Percentiles rank a stretch among this genome's conserved stretches.
phyloP scores from a whole-genome alignment of 2,113 vertebrate species.

The Syrrhaptes paradoxus region DNA sequence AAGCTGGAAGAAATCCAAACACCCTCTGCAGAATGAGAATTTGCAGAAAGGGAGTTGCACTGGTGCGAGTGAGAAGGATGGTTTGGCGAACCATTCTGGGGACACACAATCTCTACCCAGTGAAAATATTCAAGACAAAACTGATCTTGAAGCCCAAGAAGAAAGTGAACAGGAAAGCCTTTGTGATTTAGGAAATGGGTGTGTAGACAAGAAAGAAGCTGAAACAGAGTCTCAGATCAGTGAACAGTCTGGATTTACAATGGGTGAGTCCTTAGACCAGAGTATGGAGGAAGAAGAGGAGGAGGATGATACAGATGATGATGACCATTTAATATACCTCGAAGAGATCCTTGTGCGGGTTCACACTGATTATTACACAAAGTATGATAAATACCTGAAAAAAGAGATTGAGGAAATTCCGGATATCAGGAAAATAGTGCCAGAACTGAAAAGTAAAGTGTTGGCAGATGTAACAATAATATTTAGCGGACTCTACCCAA shows the following conservation, averaged over 20 bases:
- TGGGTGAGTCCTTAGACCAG: slow-evolving; percentile 91
- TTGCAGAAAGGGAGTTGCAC: background rate
- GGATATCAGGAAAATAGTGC: slow-evolving; percentile 93
- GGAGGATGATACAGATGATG: slow-evolving; percentile 84
- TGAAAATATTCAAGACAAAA: slow-evolving; percentile 17
- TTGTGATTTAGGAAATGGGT: slow-evolving; percentile 85
- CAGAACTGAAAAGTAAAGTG: slow-evolving; percentile 89
- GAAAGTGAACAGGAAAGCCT: slow-evolving; percentile 75
- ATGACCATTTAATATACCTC: slow-evolving; percentile 94
- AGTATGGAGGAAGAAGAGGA: slow-evolving; percentile 92
- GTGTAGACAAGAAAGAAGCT: slow-evolving; percentile 84
- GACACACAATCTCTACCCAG: background rate
- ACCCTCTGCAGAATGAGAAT: background rate
- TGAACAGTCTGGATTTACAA: slow-evolving; percentile 92
- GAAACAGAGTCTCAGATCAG: slow-evolving; percentile 97
- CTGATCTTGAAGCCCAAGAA: slow-evolving; percentile 63
- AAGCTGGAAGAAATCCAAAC: slow-evolving; percentile 50
- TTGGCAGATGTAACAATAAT: slow-evolving; percentile 85
- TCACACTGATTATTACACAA: slow-evolving; percentile 89
- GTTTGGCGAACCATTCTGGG: slow-evolving; percentile 31
- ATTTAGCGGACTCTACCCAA: slow-evolving; percentile 95
- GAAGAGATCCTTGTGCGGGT: slow-evolving; percentile 94
- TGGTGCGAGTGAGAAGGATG: background rate
- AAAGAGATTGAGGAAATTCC: slow-evolving; percentile 82
- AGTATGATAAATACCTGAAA: slow-evolving; percentile 84